A percentile compares a stretch with the other conserved stretches of the same genome.
These are phyloP conservation scores for Drosophila suboccidentalis DNA, from an alignment of 2,888 invertebrate genomes.

Conservation along the genomic window DNA sequence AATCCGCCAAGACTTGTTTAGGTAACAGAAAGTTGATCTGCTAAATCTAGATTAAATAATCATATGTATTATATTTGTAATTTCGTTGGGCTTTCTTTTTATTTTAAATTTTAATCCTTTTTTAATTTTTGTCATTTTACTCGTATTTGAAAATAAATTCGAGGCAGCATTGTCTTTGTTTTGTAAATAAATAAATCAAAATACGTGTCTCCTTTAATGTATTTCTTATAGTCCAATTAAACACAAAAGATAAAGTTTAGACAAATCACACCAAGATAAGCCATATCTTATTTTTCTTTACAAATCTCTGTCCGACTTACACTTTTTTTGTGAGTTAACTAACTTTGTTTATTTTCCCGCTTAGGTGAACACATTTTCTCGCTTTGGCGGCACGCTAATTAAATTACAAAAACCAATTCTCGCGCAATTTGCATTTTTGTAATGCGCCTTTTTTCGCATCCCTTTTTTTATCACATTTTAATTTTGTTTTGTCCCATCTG, in stretches of 20 bases:
- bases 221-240: background rate
- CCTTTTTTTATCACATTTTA: constrained; percentile 21
- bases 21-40: too few species aligned
- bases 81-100: too few species aligned
- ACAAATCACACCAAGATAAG: background rate
- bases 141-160: too few species aligned
- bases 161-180: too few species aligned
- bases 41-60: too few species aligned
- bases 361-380: constrained; percentile 34
- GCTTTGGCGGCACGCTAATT: constrained; percentile 57
- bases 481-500: constrained; percentile 1
- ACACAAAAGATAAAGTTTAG: background rate
- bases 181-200: too few species aligned
- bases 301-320: constrained; percentile 9
- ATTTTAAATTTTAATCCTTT: too few species aligned
- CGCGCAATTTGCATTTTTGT: constrained; percentile 57
- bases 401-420: constrained; percentile 63
- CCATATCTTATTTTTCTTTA: background rate
- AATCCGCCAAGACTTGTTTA: too few species aligned
- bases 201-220: too few species aligned
- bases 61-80: too few species aligned
- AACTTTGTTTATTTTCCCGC: constrained; percentile 7
- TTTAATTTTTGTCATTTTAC: too few species aligned
- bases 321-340: constrained; percentile 1
- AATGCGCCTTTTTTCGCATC: constrained; percentile 4